Evolutionary conservation across 92 coral and sea anemone species (phyloP), one percentile per base, ranked within the genome.

Genomic region (Phenganax subtilis): DNA sequence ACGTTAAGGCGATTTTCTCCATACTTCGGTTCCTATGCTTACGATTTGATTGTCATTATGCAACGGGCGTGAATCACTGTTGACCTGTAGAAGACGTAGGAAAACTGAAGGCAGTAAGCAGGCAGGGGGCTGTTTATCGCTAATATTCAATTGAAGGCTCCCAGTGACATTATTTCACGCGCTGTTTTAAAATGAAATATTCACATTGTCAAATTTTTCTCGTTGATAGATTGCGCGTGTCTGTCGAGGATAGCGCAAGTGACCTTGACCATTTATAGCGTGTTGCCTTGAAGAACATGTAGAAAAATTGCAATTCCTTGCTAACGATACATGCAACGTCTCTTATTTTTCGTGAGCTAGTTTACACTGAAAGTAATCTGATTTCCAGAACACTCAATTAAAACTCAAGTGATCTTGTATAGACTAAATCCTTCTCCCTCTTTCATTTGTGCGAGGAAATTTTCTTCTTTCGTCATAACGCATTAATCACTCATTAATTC

Each of bases 191-290:
- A 77, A 77, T 64, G 67, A 59, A 58, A 55, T 52, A 59, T 77
- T 77, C 58, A 62, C 82, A 77, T 60, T 77, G 82, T 77, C 82
- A 62, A 77, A 60, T 77, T 77, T 60, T 37, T 17, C 67, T 62
- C 66, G 82, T 77, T 77, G 82, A 77, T 59, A 77, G 82, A 58
- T 62, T 68, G 75, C 86, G 72, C 58, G 76, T 56, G 54, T 58
- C 72, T 75, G 73, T 60, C 81, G 70, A 71, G 71, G 31, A 64
- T 65, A 9, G 59, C 75, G 55, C 79, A 59, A 68, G 59, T 75
- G 75, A 83, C 59, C 86, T 60, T 30, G 71, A 44, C 81, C 51
- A 62, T 28, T 10, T 25, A 67, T 27, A 10, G 14, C 4, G 27
- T 73, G 81, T 76, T 67, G 60, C 58, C 67, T 76, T 57, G 28